A percentile compares a stretch with the other conserved stretches of the same genome.
phyloP scores from a whole-genome alignment of 2,113 vertebrate genomes.

The Amphiprion ocellaris region DNA sequence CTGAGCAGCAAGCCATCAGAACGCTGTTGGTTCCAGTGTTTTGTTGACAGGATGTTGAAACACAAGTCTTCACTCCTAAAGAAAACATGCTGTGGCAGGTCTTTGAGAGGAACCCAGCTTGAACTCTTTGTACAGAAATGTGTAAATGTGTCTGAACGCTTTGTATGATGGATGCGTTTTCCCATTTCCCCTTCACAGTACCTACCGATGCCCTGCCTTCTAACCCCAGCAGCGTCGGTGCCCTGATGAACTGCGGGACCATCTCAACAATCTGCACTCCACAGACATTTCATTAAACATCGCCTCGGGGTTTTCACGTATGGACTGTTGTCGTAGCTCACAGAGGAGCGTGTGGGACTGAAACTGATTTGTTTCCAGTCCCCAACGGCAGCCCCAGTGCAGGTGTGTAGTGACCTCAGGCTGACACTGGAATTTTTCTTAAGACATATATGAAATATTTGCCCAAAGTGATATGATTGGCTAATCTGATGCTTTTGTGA shows the following conservation, averaged over 20 bases:
- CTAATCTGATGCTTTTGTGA: background rate
- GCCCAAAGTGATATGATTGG: background rate
- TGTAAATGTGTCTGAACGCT: background rate
- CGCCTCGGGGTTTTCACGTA: conserved; percentile 11
- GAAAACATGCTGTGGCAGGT: background rate
- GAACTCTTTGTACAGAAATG: background rate
- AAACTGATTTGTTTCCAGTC: conserved; percentile 24
- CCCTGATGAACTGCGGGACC: background rate
- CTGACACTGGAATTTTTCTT: background rate
- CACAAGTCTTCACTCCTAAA: conserved; percentile 3
- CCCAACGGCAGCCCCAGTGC: conserved; percentile 9
- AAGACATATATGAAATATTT: conserved; percentile 2
- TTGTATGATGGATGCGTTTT: background rate
- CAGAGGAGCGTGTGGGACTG: conserved; percentile 13
- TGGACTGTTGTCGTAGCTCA: conserved; percentile 23
- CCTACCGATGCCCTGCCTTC: background rate
- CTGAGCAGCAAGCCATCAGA: background rate
- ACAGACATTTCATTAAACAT: conserved; percentile 46
- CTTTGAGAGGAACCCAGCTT: background rate
- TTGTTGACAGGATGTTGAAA: conserved; percentile 11
- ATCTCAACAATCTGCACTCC: conserved; percentile 4
- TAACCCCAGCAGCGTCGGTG: background rate
- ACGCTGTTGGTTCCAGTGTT: conserved; percentile 4
- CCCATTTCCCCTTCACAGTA: background rate
- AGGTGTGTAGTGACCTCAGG: conserved; percentile 22